Evolutionary conservation across 1,140 invertebrate genomes (phyloP), one percentile per base, ranked within the genome.

Genomic region (Bathynomus jamesi): DNA sequence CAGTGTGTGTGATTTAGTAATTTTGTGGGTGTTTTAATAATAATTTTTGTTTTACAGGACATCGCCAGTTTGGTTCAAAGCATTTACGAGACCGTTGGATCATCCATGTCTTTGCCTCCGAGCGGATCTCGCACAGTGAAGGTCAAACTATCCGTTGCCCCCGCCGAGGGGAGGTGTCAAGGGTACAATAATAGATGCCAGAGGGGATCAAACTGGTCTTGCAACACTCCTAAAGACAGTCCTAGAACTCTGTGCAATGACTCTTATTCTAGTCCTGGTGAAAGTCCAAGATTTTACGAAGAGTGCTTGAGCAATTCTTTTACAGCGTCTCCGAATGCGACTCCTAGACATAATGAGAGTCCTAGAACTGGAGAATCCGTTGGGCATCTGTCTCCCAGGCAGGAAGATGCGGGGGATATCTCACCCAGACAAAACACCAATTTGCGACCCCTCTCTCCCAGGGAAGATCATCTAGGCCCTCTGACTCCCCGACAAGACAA

Each of bases 141-240:
- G 85, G 91, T 95, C 29, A 88, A 90, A 76, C 83, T 95, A 78
- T 93, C 92, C 28, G 91, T 95, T 30, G 91, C 91, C 29, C 92
- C 92, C 28, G 28, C 31, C 24, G 28, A 60, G 28, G 29, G 25
- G 32, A 31, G 40, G 7, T 25, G n/a, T 11, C 32, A n/a, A 13
- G 17, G n/a, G 2, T 30, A 30, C 17, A 17, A 27, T 24, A 28
- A 28, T 27, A 10, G 28, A 40, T 72, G 40, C 76, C 72, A 78
- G 81, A 82, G 75, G 81, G 80, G 46, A 80, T 81, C 62, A 17
- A 53, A 53, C 40, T 53, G 2, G 2, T 17, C 13, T 21, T 53
- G 21, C 5, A 53, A 40, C 32, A 40, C 32, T 40, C 32, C 32
- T 8, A 53, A 21, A 5, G 21, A 53, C 21, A 53, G 40, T 21